Base-by-base conservation (phyloP, 2,888 invertebrate genomes). In the Drosophila helvetica region DNA sequence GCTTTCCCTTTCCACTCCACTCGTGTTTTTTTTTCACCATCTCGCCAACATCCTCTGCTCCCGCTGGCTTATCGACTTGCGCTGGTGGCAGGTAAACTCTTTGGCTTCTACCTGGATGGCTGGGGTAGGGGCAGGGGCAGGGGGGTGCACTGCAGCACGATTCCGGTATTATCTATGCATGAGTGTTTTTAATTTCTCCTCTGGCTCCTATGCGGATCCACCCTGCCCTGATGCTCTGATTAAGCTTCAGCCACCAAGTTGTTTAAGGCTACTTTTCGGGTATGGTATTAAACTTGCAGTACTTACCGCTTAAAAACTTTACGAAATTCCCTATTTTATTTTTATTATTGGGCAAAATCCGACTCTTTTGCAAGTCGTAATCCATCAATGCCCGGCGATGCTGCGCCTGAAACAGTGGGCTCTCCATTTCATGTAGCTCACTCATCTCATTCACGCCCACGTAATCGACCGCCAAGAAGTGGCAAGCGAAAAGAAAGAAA, bases 181-280 rank as follows among this genome's bases (percentile, higher is more conserved):
- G 77, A 77, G 70, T 70, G 78, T 77, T 70, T 77, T 77, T 77
- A 77, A 77, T 77, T 77, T 77, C 64, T 64, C 33, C 65, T 17
- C 51, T 33, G n/a, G 33, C 43, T 52, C 47, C 42, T 48, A 19
- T n/a, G 38, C 30, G 12, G 17, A 18, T 56, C 33, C n/a, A 46
- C 22, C 42, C 48, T 17, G 33, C 30, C 53, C 52, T 17, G 56
- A 50, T 57, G 52, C 50, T 15, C 38, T 33, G 74, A 43, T 73
- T 65, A 66, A 66, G 66, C 74, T 46, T n/a, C 47, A 22, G 56
- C 56, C 43, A 18, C 43, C 2, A 47, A 73, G 66, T 42, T 54
- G 43, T 57, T 66, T 73, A 33, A 52, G 68, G 30, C 68, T 47
- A 67, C 67, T 65, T 47, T 33, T 42, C 42, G 17, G 22, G 18